Evolutionary conservation across 2,888 invertebrate species (phyloP), one percentile per base, ranked within the genome.

Genomic region (Rhimphoctona megacephalus): DNA sequence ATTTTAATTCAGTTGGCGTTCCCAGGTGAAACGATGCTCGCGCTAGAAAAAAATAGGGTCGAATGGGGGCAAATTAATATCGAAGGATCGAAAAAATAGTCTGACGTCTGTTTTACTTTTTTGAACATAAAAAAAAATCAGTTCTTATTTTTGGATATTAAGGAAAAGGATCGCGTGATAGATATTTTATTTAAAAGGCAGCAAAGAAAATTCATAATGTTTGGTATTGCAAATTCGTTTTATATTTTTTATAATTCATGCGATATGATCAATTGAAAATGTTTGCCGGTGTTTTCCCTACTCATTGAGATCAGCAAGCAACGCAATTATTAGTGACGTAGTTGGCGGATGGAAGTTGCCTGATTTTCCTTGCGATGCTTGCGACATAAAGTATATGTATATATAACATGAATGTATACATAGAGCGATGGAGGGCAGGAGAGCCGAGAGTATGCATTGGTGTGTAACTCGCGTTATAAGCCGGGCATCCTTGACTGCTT

Each of bases 401-500:
- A 74, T 36, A 57, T 77, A 36, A 77, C 46, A 57, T 57, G 6
- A 61, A 52, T 43, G 69, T 61, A 39, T 33, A 54, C 22, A 22
- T 46, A 8, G 8, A 43, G 39, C 39, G 43, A 79, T 83, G 77
- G 54, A 81, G 66, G 81, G 72, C 85, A 77, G 64, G 52, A 72
- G 46, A 79, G 70, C 70, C 61, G 61, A 30, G 61, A 17, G 22
- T 33, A 70, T 49, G 74, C 54, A 66, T 52, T 39, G 43, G 67
- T 57, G 64, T 80, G 82, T 89, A 85, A 87, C 83, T 85, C 87
- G 76, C 85, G 83, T 67, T 76, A 66, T 69, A 89, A 90, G 91
- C 90, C 91, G 90, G 91, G 90, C 93, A 93, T 93, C 93, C 93
- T 93, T 93, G 93, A 93, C 90, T 90, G 91, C 90, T 88, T 89